Evolutionary conservation across 2,113 vertebrate genomes (phyloP), one percentile per base, ranked within the genome.

Genomic region (Dasypus novemcinctus): DNA sequence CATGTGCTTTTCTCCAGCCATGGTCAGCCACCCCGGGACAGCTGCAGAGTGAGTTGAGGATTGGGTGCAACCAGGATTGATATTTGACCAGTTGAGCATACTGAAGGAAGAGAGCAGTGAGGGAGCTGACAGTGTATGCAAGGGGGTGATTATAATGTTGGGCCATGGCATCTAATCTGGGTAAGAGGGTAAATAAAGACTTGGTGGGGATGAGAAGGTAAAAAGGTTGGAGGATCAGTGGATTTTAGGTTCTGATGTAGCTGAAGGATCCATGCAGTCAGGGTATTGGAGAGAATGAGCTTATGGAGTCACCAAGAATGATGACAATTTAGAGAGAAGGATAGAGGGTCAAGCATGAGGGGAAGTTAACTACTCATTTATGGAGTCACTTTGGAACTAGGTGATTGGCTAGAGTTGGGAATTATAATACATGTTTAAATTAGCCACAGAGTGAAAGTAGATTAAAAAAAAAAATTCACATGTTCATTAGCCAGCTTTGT

Each of bases 81-180:
- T 57, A 5, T 14, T n/a, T 72, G 36, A 29, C 29, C 33, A 18
- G 20, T 33, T 68, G 49, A 36, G 20, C 17, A 29, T 17, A 12
- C 4, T 7, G n/a, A 10, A 0, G 3, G 14, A 41, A 23, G 75
- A 41, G n/a, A 17, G 66, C 13, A 23, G 33, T 20, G n/a, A 27
- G 33, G 52, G 52, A 12, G 36, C 23, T 25, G 43, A 54, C 43
- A 14, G 18, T 33, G 13, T 13, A 7, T 21, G 74, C 29, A 29
- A 1, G 38, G 43, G 46, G 5, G 10, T 4, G 83, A 31, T 76
- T 46, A 10, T 4, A 5, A 0, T 13, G 18, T 31, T 25, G 13
- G 18, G 2, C 11, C 29, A 0, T 12, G 64, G 46, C 36, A 23
- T 52, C 41, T 59, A 13, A 17, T 31, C 74, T 6, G 74, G 87